These are phyloP conservation scores for Lucilia cuprina DNA, from an alignment of 1,140 invertebrate genomes.

Conservation along the genomic window DNA sequence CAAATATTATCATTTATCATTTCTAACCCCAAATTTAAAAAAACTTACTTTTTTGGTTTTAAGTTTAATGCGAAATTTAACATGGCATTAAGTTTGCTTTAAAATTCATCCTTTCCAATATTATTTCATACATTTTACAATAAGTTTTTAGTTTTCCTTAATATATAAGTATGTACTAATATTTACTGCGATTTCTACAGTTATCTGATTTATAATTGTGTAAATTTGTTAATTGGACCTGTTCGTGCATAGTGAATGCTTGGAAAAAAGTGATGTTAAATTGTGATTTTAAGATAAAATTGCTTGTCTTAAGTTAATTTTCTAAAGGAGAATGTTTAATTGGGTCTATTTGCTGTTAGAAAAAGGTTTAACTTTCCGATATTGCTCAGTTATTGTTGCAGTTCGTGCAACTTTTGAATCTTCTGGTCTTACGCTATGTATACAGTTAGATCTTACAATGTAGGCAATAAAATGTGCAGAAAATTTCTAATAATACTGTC, in stretches of 20 bases:
- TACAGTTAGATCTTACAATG: no score
- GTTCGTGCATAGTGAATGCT: not conserved
- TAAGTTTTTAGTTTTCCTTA: no score
- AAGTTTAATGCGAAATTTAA: not conserved
- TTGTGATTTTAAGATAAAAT: not conserved
- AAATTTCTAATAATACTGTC: no score
- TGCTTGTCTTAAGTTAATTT: no score
- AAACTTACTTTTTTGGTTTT: not conserved
- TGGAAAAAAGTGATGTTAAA: not conserved
- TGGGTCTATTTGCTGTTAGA: no score
- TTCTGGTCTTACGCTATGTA: no score
- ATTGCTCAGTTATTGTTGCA: no score
- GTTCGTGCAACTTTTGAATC: no score
- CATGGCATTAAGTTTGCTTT: not conserved
- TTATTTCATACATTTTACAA: not conserved
- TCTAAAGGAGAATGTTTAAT: no score
- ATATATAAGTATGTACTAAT: not conserved
- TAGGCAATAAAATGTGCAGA: no score
- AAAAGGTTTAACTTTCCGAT: no score
- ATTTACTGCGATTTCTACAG: constrained; percentile 5
- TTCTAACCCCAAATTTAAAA: not conserved
- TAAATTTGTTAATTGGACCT: no score
- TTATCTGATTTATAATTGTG: not conserved
- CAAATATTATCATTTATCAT: not conserved
- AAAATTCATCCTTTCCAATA: not conserved